These are phyloP conservation scores for Operophtera brumata DNA, from an alignment of 2,888 invertebrate genomes.

Conservation along the genomic window DNA sequence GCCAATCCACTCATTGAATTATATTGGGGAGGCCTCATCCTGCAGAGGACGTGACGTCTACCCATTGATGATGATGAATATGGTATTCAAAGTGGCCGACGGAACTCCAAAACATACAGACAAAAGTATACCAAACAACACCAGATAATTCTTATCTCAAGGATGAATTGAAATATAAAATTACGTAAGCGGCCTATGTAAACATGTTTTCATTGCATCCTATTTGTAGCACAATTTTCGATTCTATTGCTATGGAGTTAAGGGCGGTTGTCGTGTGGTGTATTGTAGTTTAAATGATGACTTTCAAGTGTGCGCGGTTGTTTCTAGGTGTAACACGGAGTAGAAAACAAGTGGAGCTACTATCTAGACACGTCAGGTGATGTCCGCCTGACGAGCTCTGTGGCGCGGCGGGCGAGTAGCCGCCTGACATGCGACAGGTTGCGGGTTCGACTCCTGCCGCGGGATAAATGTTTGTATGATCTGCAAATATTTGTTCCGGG, in stretches of 20 bases:
- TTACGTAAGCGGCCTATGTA: constrained; percentile 46
- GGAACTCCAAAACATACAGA: constrained; percentile 16
- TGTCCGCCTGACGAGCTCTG: too few relatives aligned
- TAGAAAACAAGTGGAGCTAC: not conserved
- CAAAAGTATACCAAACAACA: constrained; percentile 30
- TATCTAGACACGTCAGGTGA: not conserved
- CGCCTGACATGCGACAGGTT: too few relatives aligned
- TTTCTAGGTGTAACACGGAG: constrained; percentile 13
- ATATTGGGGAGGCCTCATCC: too few relatives aligned
- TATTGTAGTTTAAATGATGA: constrained; percentile 1
- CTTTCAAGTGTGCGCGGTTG: constrained; percentile 14
- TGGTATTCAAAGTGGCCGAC: not conserved
- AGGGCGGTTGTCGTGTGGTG: not conserved
- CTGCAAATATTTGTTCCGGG: too few relatives aligned
- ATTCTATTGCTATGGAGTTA: constrained; percentile 4
- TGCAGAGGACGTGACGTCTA: too few relatives aligned
- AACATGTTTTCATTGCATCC: constrained; percentile 50
- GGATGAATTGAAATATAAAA: constrained; percentile 51
- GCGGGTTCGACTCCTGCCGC: too few relatives aligned
- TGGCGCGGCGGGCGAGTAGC: too few relatives aligned
- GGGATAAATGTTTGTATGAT: too few relatives aligned
- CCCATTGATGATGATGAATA: too few relatives aligned
- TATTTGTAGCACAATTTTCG: not conserved
- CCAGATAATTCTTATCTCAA: constrained; percentile 53
- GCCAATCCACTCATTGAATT: too few relatives aligned